Base-by-base conservation (phyloP, 2,797 vertebrate genomes). In the Chloroceryle amazona region DNA sequence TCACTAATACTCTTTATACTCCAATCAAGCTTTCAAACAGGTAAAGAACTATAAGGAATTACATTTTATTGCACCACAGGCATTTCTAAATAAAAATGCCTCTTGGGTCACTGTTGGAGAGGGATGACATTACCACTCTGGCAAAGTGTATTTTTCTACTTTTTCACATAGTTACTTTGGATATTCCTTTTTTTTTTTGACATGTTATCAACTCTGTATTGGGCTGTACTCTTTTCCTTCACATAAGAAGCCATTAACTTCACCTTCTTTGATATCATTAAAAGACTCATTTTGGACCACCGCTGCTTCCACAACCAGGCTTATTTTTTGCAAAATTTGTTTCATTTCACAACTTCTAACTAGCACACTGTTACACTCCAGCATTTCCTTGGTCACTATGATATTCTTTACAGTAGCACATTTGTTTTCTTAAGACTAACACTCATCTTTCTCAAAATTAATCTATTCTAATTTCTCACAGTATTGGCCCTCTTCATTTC, bases 21-120 rank as follows among this genome's bases (percentile, higher is more conserved):
- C 82, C 55, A 90, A 46, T n/a, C 83, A 95, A 92, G 35, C 21
- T 76, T 74, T 71, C 35, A 86, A 92, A 66, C 13, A 95, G 52
- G 58, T 81, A 71, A 73, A 42, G 33, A 29, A 58, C 83, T 75
- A 33, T 5, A 78, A 81, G 8, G 25, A 54, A 83, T 26, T 46
- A 57, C n/a, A 7, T 94, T 61, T 81, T 54, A 51, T 49, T 73
- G 7, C 16, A 35, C 21, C 41, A 12, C n/a, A 28, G 22, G 28
- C 16, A 29, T 26, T 41, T 74, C 41, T 28, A 63, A 57, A 71
- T 16, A 58, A 78, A 95, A 78, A 33, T 1, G 2, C 3, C 23
- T 62, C 29, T 41, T 66, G 29, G 55, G 28, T 61, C 71, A 55
- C 52, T 51, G 8, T 28, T 57, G 39, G n/a, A 88, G 37, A 65